Percentiles rank a stretch among this genome's conserved stretches.
phyloP scores from a whole-genome alignment of 2,888 invertebrate species.

The Epistrophe eligans region DNA sequence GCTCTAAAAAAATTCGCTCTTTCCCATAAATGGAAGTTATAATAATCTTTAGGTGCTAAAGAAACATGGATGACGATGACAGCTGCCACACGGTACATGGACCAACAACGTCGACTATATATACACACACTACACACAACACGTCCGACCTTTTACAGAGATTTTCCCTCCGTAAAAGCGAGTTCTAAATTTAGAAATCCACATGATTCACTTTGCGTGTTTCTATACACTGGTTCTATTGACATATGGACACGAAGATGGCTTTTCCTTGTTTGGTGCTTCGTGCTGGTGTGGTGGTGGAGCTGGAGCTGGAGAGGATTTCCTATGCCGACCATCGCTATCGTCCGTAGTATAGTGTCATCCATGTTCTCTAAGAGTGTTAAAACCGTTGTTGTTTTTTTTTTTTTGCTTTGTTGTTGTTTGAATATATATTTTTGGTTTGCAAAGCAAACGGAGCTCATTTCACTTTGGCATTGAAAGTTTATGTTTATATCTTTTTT shows the following conservation, averaged over 20 bases:
- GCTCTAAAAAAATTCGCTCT: conserved; percentile 13
- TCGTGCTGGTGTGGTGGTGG: neutral
- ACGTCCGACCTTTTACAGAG: conserved; percentile 41
- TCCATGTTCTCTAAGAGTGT: conserved; percentile 20
- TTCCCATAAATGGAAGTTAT: conserved; percentile 51
- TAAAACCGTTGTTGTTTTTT: neutral
- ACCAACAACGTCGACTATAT: conserved; percentile 4
- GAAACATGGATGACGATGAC: conserved; percentile 33
- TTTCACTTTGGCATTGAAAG: conserved; percentile 56
- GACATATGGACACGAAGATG: conserved; percentile 19
- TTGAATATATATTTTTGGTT: conserved; percentile 11
- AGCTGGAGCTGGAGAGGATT: conserved; percentile 22
- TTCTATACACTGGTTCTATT: conserved; percentile 12
- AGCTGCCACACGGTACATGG: conserved; percentile 26
- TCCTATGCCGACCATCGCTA: neutral
- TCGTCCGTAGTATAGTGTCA: neutral
- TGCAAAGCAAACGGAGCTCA: conserved; percentile 4
- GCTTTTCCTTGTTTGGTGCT: conserved; percentile 50
- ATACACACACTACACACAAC: neutral
- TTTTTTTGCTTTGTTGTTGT: neutral
- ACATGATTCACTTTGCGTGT: conserved; percentile 63
- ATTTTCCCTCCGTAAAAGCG: conserved; percentile 33
- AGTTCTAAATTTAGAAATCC: conserved; percentile 62
- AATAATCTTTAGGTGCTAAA: conserved; percentile 57
- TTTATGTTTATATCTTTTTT: conserved; percentile 29